Evolutionary conservation across 2,888 invertebrate species (phyloP), one percentile per base, ranked within the genome.

Genomic region (Eupsilia transversa): DNA sequence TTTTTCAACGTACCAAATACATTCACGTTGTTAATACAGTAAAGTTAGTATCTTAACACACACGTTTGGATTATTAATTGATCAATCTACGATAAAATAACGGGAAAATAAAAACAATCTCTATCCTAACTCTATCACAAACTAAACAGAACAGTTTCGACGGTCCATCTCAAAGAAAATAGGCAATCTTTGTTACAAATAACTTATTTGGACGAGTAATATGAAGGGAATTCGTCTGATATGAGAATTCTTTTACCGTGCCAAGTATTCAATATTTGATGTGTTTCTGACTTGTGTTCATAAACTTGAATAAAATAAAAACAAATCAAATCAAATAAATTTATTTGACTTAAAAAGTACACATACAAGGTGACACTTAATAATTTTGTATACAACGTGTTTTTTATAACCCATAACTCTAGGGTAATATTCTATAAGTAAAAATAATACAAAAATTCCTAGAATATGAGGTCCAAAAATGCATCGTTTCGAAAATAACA

Each of bases 161-260:
- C 72, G 35, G 33, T 49, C 56, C 56, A 59, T 72, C 72, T 56
- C 41, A 65, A 73, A 76, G 78, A 68, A 80, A 86, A 86, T 80
- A 82, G 76, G 77, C 84, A 84, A 86, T 86, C 79, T 80, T 66
- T 61, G 68, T 80, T 23, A 80, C 77, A 77, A 84, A 84, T 79
- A 73, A 85, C 61, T 66, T 65, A 67, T 72, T 72, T 75, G 56
- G 67, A 4, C 17, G 38, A 52, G 61, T 56, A 61, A 76, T 65
- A 41, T 65, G 54, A 64, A 68, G 52, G 49, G 23, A n/a, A 56
- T 56, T 70, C 23, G 46, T 66, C 30, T 57, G 56, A 23, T 12
- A 46, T 20, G 46, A 46, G 80, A 74, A 68, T 80, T 80, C 2
- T 59, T 73, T 54, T 67, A 67, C 14, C 38, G 43, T 33, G 33